Evolutionary conservation across 2,113 vertebrate species (phyloP).

Genomic region (Seriola aureovittata): DNA sequence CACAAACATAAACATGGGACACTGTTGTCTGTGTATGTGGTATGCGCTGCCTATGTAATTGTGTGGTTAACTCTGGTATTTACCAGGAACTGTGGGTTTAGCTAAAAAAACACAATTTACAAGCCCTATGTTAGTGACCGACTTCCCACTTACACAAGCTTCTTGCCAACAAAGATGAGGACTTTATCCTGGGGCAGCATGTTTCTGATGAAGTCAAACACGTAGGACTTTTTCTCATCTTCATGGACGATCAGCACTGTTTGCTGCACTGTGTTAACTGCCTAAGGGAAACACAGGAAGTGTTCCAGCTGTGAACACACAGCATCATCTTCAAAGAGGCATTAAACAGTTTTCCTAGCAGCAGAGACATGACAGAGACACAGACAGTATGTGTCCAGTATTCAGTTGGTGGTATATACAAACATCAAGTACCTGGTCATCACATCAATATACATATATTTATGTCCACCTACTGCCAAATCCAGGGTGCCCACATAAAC

Average conservation of each 20-base stretch:
- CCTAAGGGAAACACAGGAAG: conserved; percentile 79
- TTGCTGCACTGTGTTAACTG: conserved; percentile 92
- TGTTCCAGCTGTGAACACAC: background rate
- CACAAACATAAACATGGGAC: background rate
- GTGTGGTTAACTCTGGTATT: background rate
- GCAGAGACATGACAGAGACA: background rate
- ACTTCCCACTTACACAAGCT: conserved; percentile 86
- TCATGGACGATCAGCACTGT: conserved; percentile 88
- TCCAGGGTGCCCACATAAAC: conserved; percentile 96
- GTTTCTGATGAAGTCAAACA: conserved; percentile 88
- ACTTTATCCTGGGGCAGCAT: conserved; percentile 93
- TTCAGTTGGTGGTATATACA: no score
- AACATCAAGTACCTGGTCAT: no score
- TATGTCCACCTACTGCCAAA: conserved; percentile 88
- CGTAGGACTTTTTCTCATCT: conserved; percentile 91
- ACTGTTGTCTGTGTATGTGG: background rate
- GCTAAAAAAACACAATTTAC: background rate
- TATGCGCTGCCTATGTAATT: accelerated
- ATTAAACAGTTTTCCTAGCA: background rate
- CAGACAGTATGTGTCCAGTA: no score
- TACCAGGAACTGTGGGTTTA: background rate
- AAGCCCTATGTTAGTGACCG: background rate
- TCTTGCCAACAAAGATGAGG: conserved; percentile 95
- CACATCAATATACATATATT: background rate
- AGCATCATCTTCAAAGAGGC: background rate